These are phyloP conservation scores for Macroglossus sobrinus DNA, from an alignment of 2,113 vertebrate genomes.

Conservation along the genomic window DNA sequence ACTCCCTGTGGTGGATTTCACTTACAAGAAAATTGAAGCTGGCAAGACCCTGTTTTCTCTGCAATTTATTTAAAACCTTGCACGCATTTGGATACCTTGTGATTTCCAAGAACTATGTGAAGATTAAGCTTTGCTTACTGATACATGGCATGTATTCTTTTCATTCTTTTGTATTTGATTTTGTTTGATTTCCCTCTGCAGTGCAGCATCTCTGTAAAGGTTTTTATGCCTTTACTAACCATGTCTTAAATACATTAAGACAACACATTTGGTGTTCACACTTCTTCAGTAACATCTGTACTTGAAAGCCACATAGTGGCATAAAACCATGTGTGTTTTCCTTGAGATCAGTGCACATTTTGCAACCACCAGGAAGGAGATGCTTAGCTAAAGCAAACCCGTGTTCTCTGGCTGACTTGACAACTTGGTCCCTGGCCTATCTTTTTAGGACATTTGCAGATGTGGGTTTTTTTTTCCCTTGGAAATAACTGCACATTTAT, in stretches of 20 bases:
- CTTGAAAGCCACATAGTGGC: constrained; percentile 77
- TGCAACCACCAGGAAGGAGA: constrained; percentile 67
- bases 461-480: constrained; percentile 44
- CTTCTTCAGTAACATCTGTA: constrained; percentile 76
- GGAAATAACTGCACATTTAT: constrained; percentile 80
- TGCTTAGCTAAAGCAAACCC: constrained; percentile 67
- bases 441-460: constrained; percentile 67
- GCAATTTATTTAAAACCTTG: constrained; percentile 86
- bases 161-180: constrained; percentile 84
- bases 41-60: constrained; percentile 83
- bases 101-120: constrained; percentile 85
- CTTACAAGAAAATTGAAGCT: constrained; percentile 83
- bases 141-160: constrained; percentile 84
- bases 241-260: constrained; percentile 83
- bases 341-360: constrained; percentile 69
- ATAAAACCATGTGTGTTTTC: constrained; percentile 75
- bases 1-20: constrained; percentile 79
- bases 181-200: constrained; percentile 84
- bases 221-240: constrained; percentile 85
- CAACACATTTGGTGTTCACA: constrained; percentile 82
- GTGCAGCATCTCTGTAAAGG: constrained; percentile 78
- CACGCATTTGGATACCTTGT: constrained; percentile 87
- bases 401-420: constrained; percentile 65
- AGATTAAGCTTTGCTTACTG: constrained; percentile 87
- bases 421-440: constrained; percentile 67